Conservation (phyloP, 2,797 vertebrate species). For the Heliangelus exortis region DNA sequence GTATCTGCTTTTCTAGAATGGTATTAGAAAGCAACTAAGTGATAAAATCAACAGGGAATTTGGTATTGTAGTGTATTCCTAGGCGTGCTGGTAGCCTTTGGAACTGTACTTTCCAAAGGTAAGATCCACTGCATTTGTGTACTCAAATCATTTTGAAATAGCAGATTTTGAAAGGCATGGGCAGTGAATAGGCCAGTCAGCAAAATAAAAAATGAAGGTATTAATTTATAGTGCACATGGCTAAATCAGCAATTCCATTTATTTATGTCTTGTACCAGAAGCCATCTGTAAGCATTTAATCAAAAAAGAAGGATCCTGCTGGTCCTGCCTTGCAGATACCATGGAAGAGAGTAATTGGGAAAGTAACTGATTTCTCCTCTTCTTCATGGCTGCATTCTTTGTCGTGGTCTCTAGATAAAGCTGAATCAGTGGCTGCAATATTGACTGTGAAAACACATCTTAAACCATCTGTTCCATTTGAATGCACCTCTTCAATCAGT, state of each 20-base stretch:
- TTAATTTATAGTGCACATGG: background rate
- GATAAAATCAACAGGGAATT: background rate
- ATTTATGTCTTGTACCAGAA: slow-evolving; percentile 20
- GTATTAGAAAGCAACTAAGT: background rate
- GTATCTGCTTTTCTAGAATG: background rate
- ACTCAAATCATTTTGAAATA: background rate
- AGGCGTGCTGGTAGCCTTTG: background rate
- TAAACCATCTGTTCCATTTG: background rate
- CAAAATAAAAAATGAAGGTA: background rate
- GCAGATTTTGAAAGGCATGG: slow-evolving; percentile 1
- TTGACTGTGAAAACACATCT: background rate
- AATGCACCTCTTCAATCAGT: background rate
- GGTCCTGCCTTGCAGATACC: background rate
- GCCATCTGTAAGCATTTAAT: background rate
- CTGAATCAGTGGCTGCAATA: background rate
- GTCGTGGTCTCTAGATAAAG: background rate
- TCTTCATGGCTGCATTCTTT: background rate
- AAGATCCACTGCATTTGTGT: background rate
- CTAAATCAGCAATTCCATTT: background rate
- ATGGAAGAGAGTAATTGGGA: background rate
- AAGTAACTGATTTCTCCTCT: background rate
- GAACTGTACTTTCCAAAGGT: background rate
- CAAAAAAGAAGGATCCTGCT: background rate
- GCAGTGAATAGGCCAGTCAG: background rate
- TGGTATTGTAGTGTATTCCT: background rate